Conservation (phyloP, 2,113 vertebrate species). For the Rafetus swinhoei region DNA sequence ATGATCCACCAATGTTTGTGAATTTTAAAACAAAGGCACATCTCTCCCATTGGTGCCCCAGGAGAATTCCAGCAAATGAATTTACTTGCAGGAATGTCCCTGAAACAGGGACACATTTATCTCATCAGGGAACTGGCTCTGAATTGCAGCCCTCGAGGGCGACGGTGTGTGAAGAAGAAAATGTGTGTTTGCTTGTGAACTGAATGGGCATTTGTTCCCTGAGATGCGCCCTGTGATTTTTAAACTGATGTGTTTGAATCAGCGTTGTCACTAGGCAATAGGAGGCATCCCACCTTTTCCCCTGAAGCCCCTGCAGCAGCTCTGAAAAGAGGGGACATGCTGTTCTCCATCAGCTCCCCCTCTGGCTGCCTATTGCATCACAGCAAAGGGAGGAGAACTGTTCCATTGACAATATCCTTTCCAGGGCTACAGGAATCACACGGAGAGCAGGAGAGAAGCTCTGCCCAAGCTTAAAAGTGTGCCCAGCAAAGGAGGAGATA, state of each 20-base stretch:
- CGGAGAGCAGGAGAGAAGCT: neutral
- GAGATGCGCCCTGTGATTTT: neutral
- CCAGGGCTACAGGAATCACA: neutral
- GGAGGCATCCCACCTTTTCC: neutral
- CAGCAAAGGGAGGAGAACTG: neutral
- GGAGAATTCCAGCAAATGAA: neutral
- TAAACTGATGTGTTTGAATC: neutral
- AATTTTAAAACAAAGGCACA: neutral
- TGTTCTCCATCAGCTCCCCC: neutral
- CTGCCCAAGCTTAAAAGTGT: neutral
- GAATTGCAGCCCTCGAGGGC: neutral
- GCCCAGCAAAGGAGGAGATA: neutral
- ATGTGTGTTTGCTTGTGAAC: neutral
- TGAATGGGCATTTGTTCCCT: neutral
- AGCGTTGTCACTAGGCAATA: neutral
- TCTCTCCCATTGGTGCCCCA: neutral
- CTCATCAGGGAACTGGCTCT: neutral
- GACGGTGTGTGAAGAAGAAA: neutral
- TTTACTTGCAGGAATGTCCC: neutral
- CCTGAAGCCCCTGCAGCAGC: neutral
- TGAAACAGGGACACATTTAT: neutral
- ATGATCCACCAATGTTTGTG: neutral
- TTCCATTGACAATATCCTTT: neutral
- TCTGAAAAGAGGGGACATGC: neutral
- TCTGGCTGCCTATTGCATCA: neutral